Evolutionary conservation across 2,888 invertebrate species (phyloP).

Genomic region (Phasia obesa): DNA sequence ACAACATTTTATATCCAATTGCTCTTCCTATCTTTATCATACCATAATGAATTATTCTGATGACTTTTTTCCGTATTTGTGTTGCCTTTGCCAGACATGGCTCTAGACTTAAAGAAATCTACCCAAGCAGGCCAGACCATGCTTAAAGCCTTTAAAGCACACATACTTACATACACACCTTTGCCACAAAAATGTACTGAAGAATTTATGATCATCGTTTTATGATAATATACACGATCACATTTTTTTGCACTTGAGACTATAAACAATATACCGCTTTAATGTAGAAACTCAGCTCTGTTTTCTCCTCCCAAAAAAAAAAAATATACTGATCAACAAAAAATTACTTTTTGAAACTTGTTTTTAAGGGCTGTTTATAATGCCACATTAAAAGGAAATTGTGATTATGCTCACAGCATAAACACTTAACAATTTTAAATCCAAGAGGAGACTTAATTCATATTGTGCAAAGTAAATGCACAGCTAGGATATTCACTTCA

Average conservation of each 20-base stretch:
- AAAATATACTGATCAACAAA: neutral
- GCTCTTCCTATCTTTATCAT: conserved; percentile 73
- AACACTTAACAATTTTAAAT: conserved; percentile 50
- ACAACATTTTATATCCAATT: conserved; percentile 72
- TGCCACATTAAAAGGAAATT: conserved; percentile 62
- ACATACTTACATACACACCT: neutral
- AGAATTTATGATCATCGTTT: conserved; percentile 70
- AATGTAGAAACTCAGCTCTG: conserved; percentile 42
- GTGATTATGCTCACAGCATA: conserved; percentile 56
- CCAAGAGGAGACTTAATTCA: conserved; percentile 50
- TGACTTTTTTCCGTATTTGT: conserved; percentile 57
- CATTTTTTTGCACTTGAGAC: conserved; percentile 47
- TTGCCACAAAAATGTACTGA: conserved; percentile 50
- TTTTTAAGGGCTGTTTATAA: conserved; percentile 66
- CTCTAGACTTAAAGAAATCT: conserved; percentile 61
- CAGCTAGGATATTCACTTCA: conserved; percentile 36
- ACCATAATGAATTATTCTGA: conserved; percentile 70
- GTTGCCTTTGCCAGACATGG: conserved; percentile 57
- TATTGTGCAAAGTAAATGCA: conserved; percentile 27
- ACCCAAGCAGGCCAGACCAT: conserved; percentile 5
- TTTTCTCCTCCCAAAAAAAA: conserved; percentile 38
- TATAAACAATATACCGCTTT: conserved; percentile 65
- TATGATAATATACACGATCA: conserved; percentile 71
- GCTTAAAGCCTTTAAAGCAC: neutral
- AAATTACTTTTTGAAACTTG: conserved; percentile 41